Percentiles rank a stretch among this genome's conserved stretches.
Conservation (phyloP, 2,113 vertebrate genomes). For the Nannospalax galili region DNA sequence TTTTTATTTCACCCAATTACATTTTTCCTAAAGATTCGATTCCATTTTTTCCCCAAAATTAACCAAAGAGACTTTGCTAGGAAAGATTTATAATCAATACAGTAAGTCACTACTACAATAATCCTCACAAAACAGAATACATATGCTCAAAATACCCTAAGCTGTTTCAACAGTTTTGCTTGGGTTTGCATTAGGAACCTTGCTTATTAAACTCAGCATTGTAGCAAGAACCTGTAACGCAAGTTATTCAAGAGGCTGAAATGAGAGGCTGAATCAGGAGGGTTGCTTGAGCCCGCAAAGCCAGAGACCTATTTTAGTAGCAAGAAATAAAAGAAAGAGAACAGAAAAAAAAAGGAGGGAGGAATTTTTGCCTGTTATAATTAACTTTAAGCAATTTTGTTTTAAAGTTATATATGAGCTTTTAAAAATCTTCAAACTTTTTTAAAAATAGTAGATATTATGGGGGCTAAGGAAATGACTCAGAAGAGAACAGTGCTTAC, state of each 20-base stretch:
- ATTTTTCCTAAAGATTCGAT: background rate
- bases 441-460: background rate
- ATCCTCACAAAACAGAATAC: background rate
- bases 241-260: background rate
- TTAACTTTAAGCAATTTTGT: constrained; percentile 28
- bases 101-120: background rate
- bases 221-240: too few species aligned
- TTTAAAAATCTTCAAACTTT: background rate
- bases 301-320: background rate
- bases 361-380: background rate
- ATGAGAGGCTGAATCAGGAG: background rate
- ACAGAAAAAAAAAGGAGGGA: background rate
- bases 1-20: background rate
- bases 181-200: constrained; percentile 3
- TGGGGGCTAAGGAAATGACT: background rate
- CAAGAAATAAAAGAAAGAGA: too few species aligned
- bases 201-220: background rate
- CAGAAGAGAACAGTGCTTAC: background rate
- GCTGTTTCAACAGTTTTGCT: background rate
- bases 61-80: constrained; percentile 30
- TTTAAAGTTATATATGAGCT: constrained; percentile 5
- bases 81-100: background rate
- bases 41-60: constrained; percentile 37
- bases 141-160: background rate
- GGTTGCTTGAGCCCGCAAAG: background rate